Conservation (phyloP, 2,797 vertebrate species). For the Sylvilagus floridanus region DNA sequence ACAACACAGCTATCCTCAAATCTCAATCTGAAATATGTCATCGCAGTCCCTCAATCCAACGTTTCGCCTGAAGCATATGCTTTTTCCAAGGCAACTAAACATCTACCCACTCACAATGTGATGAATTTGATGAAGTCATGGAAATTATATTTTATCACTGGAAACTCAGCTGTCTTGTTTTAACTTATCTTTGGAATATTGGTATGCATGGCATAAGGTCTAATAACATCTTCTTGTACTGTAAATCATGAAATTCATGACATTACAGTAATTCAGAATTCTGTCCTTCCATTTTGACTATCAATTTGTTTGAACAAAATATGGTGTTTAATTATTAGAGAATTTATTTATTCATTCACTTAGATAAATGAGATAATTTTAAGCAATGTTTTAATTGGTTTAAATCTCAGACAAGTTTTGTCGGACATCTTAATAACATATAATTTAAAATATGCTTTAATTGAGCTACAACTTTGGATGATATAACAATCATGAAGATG, state of each 20-base stretch:
- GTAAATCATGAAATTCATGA: conserved; percentile 12
- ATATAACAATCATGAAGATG: conserved; percentile 31
- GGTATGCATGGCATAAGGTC: not conserved
- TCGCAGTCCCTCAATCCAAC: conserved; percentile 94
- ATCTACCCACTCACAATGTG: not conserved
- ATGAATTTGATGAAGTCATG: conserved; percentile 47
- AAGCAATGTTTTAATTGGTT: conserved; percentile 29
- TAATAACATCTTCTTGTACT: not conserved
- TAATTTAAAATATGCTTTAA: conserved; percentile 37
- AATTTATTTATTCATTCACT: not conserved
- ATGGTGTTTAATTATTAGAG: not conserved
- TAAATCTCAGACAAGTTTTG: conserved; percentile 56
- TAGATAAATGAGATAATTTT: conserved; percentile 7
- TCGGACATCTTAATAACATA: conserved; percentile 6
- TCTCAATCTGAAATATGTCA: conserved; percentile 91
- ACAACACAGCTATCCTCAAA: conserved; percentile 90
- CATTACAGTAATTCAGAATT: not conserved
- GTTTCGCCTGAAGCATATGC: conserved; percentile 95
- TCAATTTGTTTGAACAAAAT: not conserved
- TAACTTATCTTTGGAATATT: not conserved
- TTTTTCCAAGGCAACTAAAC: conserved; percentile 94
- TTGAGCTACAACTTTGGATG: conserved; percentile 8
- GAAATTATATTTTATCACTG: conserved; percentile 6
- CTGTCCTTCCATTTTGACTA: not conserved
- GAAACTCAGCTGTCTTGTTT: not conserved